A percentile compares a stretch with the other conserved stretches of the same genome.
Evolutionary conservation across 2,113 vertebrate species (phyloP).

Genomic region (Triplophysa siluroides): DNA sequence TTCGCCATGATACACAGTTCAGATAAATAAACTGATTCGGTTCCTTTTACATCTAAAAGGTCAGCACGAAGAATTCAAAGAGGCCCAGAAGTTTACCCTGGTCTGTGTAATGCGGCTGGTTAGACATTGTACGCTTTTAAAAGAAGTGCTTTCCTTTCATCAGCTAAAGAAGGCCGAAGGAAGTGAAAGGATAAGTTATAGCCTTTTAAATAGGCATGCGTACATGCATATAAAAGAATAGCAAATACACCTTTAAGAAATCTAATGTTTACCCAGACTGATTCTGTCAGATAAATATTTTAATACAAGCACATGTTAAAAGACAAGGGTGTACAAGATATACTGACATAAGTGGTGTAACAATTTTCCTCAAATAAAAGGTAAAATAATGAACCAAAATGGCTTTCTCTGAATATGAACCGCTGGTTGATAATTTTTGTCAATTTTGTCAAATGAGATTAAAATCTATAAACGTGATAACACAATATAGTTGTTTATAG

Average conservation of each 20-base stretch:
- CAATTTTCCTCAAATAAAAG: no score
- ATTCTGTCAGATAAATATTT: no score
- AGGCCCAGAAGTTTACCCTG: slow-evolving; percentile 47
- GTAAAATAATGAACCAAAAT: no score
- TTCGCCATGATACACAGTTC: slow-evolving; percentile 50
- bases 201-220: slow-evolving; percentile 15
- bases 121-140: slow-evolving; percentile 48
- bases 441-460: no score
- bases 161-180: slow-evolving; percentile 18
- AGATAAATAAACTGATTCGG: slow-evolving; percentile 54
- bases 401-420: no score
- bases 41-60: slow-evolving; percentile 48
- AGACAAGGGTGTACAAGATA: no score
- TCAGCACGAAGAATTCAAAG: slow-evolving; percentile 51
- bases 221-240: slow-evolving; percentile 26
- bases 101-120: slow-evolving; percentile 51
- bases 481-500: no score
- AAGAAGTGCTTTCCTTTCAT: slow-evolving; percentile 48
- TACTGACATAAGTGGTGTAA: no score
- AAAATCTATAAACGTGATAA: no score
- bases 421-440: no score
- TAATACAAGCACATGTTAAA: no score
- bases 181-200: slow-evolving; percentile 40
- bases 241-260: background rate
- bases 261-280: background rate